phyloP scores from a whole-genome alignment of 1,140 invertebrate genomes.

The Hypsibius dujardini region DNA sequence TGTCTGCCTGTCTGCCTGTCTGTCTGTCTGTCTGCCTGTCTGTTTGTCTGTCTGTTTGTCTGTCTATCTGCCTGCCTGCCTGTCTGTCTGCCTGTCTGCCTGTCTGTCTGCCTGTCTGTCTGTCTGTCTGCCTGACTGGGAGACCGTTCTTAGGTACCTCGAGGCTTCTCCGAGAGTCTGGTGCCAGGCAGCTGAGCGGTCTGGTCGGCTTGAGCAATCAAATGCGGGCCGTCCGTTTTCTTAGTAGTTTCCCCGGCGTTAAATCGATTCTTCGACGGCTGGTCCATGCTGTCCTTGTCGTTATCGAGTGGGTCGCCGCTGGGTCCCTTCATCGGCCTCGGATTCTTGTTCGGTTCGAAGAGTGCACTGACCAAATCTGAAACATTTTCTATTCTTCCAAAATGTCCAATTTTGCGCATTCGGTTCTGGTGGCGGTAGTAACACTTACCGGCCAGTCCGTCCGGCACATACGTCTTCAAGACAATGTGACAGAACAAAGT shows the following conservation, averaged over 20 bases:
- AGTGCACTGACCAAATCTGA: slow-evolving; percentile 90
- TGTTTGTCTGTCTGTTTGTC: too few species aligned
- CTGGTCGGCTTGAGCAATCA: slow-evolving; percentile 26
- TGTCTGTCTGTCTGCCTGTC: too few species aligned
- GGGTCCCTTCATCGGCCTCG: slow-evolving; percentile 74
- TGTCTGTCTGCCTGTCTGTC: too few species aligned
- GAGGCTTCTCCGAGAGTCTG: slow-evolving; percentile 13
- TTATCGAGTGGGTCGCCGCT: slow-evolving; percentile 83
- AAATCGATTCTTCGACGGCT: slow-evolving; percentile 23
- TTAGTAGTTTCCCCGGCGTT: slow-evolving; percentile 23
- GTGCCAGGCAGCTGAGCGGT: neutral
- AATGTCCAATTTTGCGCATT: slow-evolving; percentile 2
- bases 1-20: too few species aligned
- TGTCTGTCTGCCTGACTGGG: too few species aligned
- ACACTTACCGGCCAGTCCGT: slow-evolving; percentile 73
- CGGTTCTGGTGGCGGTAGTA: neutral
- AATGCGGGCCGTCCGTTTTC: slow-evolving; percentile 35
- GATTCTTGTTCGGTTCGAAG: slow-evolving; percentile 62
- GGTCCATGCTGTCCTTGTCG: slow-evolving; percentile 42
- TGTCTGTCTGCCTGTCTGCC: too few species aligned
- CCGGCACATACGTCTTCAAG: slow-evolving; percentile 97
- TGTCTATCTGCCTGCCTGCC: too few species aligned
- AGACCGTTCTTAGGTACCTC: neutral
- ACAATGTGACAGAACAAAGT: slow-evolving; percentile 98
- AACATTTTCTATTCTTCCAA: slow-evolving; percentile 23